Conservation (phyloP, 2,797 vertebrate genomes). For the Gila robusta region DNA sequence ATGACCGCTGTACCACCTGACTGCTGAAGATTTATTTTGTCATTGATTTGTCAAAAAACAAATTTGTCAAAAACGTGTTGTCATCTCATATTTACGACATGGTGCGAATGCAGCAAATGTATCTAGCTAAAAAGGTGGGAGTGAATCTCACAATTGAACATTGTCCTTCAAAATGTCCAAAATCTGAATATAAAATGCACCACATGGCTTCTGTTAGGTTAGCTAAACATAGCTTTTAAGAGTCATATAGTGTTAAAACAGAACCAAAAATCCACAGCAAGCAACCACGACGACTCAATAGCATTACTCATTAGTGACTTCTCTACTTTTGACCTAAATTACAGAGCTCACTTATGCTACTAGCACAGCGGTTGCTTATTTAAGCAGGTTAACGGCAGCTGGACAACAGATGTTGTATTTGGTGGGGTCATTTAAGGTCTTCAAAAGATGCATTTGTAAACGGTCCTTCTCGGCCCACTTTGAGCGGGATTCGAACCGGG, state of each 20-base stretch:
- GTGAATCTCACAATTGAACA: not conserved
- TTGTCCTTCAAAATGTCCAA: not conserved
- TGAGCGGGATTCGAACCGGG: too few species aligned
- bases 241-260: too few species aligned
- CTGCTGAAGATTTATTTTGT: not conserved
- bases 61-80: not conserved
- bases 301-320: not conserved
- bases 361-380: not conserved
- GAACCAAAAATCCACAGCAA: not conserved
- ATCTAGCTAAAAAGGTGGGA: not conserved
- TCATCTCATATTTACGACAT: not conserved
- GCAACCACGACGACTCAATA: not conserved
- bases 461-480: too few species aligned
- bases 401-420: slow-evolving; percentile 17
- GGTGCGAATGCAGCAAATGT: not conserved
- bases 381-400: not conserved
- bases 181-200: not conserved
- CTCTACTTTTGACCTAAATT: not conserved
- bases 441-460: not conserved
- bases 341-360: not conserved
- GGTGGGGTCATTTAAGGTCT: not conserved
- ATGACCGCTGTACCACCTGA: too few species aligned
- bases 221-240: not conserved
- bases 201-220: not conserved
- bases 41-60: not conserved